Evolutionary conservation across 2,797 vertebrate genomes (phyloP), one percentile per base, ranked within the genome.

Genomic region (Coreius guichenoti): DNA sequence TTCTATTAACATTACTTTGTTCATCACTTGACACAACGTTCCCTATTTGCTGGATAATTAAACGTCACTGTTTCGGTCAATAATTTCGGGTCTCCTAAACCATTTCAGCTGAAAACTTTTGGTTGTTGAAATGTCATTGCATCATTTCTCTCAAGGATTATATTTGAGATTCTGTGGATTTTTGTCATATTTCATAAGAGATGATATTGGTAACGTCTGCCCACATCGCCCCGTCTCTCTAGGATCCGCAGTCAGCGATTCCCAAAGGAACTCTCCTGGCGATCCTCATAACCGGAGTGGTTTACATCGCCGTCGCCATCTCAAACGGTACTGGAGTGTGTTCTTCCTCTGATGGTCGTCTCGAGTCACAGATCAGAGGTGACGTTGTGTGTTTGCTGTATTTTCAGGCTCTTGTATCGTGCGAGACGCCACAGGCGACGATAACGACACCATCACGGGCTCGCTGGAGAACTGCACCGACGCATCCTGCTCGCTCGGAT

Each of bases 241-340:
- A 99, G 98, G 98, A 99, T 91, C 98, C 98, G 85, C 98, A 99
- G 93, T 97, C 94, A 89, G 97, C 98, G 54, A 99, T 99, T 91
- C 98, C 98, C 86, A 99, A 97, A 95, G 98, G 98, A 90, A 99
- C 98, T 1, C 92, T 99, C 56, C 92, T 99, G 93, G 98, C 98
- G 93, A 99, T 99, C 93, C 93, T 98, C 90, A 96, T 99, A 89
- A 99, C 98, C 26, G 98, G 97, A 4, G 0, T 98, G 89, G 97
- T 98, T 89, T 99, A 99, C 67, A 87, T 95, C 80, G 97, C 93
- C 79, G 95, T 98, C 56, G 94, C 97, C 80, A 89, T 99, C 81
- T 98, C 97, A 88, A 92, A 97, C 92, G 98, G 98, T 99, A 74
- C 29, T 23, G 17, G 3, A 11, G 16, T 56, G 33, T 19, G 45